Percentiles rank a stretch among this genome's conserved stretches.
These are phyloP conservation scores for Tetraodon nigroviridis DNA, from an alignment of 2,113 vertebrate genomes.

Conservation along the genomic window DNA sequence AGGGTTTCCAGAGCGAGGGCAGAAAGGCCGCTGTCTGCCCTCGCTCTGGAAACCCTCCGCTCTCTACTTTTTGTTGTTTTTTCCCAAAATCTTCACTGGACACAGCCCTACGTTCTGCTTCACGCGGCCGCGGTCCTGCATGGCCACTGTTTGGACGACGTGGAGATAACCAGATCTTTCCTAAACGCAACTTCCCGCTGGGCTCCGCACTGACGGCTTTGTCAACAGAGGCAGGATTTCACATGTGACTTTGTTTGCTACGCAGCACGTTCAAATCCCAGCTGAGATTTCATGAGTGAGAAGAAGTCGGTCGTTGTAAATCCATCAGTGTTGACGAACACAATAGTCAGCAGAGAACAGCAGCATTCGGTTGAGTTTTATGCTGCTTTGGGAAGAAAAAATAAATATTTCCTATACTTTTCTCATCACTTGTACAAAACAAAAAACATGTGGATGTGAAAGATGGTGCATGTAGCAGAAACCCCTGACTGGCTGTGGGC, in stretches of 20 bases:
- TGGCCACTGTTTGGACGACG: constrained; percentile 53
- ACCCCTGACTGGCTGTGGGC: constrained; percentile 6
- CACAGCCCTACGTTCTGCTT: constrained; percentile 27
- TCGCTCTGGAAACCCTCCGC: no score
- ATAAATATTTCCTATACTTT: constrained; percentile 7
- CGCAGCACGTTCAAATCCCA: constrained; percentile 47
- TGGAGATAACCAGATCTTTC: constrained; percentile 40
- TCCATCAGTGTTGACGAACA: constrained; percentile 49
- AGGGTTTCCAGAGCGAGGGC: no score
- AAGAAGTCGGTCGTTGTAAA: constrained; percentile 38
- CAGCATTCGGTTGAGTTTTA: constrained; percentile 6
- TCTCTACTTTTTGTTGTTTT: background rate
- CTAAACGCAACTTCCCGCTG: constrained; percentile 46
- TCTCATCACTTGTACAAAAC: constrained; percentile 14
- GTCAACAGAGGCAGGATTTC: constrained; percentile 63
- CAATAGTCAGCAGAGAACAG: constrained; percentile 46
- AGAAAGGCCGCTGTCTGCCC: background rate
- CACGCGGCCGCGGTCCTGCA: constrained; percentile 14
- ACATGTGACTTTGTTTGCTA: constrained; percentile 57
- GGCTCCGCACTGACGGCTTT: constrained; percentile 49
- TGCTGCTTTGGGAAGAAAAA: background rate
- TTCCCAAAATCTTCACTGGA: constrained; percentile 4
- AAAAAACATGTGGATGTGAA: constrained; percentile 19
- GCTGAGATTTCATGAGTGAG: constrained; percentile 49
- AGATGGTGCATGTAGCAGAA: constrained; percentile 10